Conservation (phyloP, 2,113 vertebrate genomes). For the Rhinogobius similis region DNA sequence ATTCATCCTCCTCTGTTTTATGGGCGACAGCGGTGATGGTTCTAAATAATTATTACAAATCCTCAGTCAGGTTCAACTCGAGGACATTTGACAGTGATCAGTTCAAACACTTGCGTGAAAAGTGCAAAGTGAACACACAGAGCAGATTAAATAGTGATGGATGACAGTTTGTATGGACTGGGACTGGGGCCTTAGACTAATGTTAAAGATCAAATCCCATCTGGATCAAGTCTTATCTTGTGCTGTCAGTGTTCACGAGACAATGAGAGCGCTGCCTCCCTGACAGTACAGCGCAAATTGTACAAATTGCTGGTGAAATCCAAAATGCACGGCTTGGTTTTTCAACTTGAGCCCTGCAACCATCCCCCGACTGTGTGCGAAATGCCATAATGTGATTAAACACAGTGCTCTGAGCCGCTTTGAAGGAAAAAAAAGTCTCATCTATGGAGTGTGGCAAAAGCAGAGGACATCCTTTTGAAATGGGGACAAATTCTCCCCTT, state of each 20-base stretch:
- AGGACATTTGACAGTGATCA: slow-evolving; percentile 36
- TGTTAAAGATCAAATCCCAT: slow-evolving; percentile 64
- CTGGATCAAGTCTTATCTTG: slow-evolving; percentile 63
- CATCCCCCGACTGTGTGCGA: slow-evolving; percentile 40
- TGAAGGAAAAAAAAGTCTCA: slow-evolving; percentile 56
- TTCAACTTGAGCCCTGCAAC: slow-evolving; percentile 63
- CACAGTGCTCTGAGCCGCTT: slow-evolving; percentile 68
- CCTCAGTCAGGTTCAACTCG: slow-evolving; percentile 13
- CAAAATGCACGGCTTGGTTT: slow-evolving; percentile 50
- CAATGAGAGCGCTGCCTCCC: slow-evolving; percentile 38
- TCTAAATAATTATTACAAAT: slow-evolving; percentile 10
- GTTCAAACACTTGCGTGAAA: slow-evolving; percentile 32
- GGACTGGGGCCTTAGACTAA: slow-evolving; percentile 51
- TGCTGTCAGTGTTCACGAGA: slow-evolving; percentile 56
- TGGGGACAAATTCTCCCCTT: slow-evolving; percentile 31
- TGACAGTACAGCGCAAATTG: slow-evolving; percentile 58
- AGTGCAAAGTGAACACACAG: slow-evolving; percentile 33
- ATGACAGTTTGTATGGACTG: slow-evolving; percentile 46
- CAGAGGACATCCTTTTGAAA: slow-evolving; percentile 63
- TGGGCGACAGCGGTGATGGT: not conserved
- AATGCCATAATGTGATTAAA: slow-evolving; percentile 74
- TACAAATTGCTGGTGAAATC: slow-evolving; percentile 62
- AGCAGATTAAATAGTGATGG: slow-evolving; percentile 60
- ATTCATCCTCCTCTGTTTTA: not conserved
- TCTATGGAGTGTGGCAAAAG: slow-evolving; percentile 56